Percentiles rank a stretch among this genome's conserved stretches.
Evolutionary conservation across 2,113 vertebrate species (phyloP).

Genomic region (Nothoprocta pentlandii): DNA sequence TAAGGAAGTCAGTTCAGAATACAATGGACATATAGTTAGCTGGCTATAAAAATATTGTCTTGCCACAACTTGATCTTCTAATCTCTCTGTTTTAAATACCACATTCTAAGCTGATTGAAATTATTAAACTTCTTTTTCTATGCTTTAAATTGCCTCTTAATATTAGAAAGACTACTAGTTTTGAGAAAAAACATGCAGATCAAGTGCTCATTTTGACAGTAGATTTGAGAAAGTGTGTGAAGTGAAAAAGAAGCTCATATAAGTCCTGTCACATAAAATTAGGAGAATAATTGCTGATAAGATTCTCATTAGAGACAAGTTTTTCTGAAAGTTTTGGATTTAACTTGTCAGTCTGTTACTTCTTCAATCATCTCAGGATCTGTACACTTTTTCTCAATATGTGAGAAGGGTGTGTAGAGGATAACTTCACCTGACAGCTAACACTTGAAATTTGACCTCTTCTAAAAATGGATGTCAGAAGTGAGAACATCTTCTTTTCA

Average conservation of each 20-base stretch:
- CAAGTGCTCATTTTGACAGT: neutral
- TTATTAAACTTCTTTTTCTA: neutral
- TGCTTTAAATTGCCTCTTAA: neutral
- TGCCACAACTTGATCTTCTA: neutral
- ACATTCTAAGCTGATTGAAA: neutral
- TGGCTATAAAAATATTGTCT: neutral
- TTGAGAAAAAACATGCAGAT: neutral
- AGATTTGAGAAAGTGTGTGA: neutral
- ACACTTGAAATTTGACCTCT: neutral
- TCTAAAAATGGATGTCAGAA: neutral
- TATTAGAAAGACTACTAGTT: neutral
- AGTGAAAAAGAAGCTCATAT: neutral
- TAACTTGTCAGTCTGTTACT: neutral
- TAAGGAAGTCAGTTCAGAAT: neutral
- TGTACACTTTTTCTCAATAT: neutral
- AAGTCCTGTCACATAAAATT: neutral
- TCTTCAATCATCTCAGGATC: neutral
- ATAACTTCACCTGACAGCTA: neutral
- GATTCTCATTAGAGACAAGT: neutral
- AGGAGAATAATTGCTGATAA: neutral
- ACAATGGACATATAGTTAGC: neutral
- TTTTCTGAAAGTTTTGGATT: neutral
- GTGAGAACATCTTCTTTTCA: neutral
- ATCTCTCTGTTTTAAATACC: neutral
- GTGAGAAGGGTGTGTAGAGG: neutral